Evolutionary conservation across 2,797 vertebrate species (phyloP).

Genomic region (Rhinoraja longicauda): DNA sequence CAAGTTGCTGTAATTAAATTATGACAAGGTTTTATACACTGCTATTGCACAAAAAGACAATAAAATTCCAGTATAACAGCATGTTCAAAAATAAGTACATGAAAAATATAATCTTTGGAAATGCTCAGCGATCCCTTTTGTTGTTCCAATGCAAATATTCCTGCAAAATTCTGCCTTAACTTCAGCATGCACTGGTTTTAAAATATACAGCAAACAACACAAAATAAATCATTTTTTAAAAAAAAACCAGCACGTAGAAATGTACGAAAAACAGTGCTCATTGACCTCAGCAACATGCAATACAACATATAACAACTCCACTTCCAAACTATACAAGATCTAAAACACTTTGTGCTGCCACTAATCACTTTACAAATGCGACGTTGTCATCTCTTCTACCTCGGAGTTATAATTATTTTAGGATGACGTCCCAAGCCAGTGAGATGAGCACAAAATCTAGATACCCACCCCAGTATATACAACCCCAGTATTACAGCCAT

Average conservation of each 20-base stretch:
- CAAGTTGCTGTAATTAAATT: slow-evolving; percentile 72
- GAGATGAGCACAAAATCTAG: no score
- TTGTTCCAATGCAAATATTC: background rate
- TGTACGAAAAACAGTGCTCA: no score
- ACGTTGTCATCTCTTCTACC: no score
- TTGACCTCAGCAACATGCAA: background rate
- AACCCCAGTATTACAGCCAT: no score
- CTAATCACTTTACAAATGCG: no score
- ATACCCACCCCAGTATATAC: no score
- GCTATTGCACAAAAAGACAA: background rate
- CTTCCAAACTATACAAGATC: background rate
- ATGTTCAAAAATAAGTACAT: background rate
- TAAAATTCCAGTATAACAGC: background rate
- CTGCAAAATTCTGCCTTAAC: no score
- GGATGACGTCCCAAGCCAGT: no score
- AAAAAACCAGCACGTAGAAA: background rate
- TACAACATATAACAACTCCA: background rate
- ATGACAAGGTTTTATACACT: background rate
- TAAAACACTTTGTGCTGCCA: background rate
- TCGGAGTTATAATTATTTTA: no score
- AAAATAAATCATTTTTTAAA: background rate
- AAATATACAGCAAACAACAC: background rate
- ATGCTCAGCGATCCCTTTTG: background rate
- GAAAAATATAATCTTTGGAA: background rate
- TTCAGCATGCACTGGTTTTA: background rate